phyloP scores from a whole-genome alignment of 1,140 invertebrate species.

The Drosophila arizonae region DNA sequence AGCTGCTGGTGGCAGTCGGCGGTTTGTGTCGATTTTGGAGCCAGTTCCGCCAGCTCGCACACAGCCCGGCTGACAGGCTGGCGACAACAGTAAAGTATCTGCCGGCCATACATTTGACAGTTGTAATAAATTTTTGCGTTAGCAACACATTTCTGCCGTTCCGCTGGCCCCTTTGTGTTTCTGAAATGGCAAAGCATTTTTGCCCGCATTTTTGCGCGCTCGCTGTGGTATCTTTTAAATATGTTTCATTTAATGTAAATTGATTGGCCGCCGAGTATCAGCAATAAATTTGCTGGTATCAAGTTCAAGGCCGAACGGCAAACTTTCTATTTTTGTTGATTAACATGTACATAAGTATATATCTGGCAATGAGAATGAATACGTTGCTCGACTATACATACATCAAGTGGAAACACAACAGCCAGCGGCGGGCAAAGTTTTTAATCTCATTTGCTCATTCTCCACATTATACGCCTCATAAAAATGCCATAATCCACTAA shows the following conservation, averaged over 20 bases:
- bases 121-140: conserved; percentile 74
- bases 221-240: conserved; percentile 38
- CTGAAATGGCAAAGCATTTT: conserved; percentile 51
- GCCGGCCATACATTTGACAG: conserved; percentile 60
- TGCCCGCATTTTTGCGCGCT: conserved; percentile 48
- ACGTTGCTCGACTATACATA: conserved; percentile 14
- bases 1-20: conserved; percentile 8
- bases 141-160: conserved; percentile 40
- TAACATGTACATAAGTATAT: neutral
- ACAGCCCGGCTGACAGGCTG: conserved; percentile 20
- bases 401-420: too few relatives aligned
- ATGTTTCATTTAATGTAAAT: conserved; percentile 73
- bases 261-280: conserved; percentile 72
- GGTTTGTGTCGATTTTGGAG: conserved; percentile 23
- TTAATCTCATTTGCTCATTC: conserved; percentile 76
- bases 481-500: conserved; percentile 69
- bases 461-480: conserved; percentile 70
- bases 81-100: conserved; percentile 68
- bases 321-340: conserved; percentile 1
- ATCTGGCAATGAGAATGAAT: neutral
- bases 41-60: conserved; percentile 10
- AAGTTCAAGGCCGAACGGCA: conserved; percentile 36
- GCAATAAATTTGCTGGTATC: conserved; percentile 70
- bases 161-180: conserved; percentile 31
- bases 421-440: conserved; percentile 36